Percentiles rank a stretch among this genome's conserved stretches.
phyloP scores from a whole-genome alignment of 2,888 invertebrate genomes.

The Coleophora flavipennella region DNA sequence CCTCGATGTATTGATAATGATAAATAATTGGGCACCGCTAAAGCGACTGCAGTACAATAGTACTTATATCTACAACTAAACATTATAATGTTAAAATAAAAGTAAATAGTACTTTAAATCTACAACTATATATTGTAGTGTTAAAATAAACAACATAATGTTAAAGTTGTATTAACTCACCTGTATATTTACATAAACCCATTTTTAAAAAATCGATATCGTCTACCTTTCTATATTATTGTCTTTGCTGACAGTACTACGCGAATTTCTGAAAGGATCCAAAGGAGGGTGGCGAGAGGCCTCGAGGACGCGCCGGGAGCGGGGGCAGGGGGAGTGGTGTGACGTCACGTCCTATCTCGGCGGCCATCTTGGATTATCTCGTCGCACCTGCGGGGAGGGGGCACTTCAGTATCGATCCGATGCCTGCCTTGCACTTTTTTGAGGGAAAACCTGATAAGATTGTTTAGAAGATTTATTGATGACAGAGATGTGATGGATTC shows the following conservation, averaged over 20 bases:
- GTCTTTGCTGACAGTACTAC: conserved; percentile 37
- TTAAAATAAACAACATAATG: too few species aligned
- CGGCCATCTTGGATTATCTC: conserved; percentile 74
- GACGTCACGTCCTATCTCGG: conserved; percentile 74
- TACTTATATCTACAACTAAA: too few species aligned
- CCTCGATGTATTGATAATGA: too few species aligned
- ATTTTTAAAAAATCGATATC: too few species aligned
- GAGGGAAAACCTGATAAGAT: conserved; percentile 45
- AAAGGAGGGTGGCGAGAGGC: conserved; percentile 69
- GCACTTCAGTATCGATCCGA: conserved; percentile 58
- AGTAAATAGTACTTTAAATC: too few species aligned
- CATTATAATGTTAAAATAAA: too few species aligned
- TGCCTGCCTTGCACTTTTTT: conserved; percentile 59
- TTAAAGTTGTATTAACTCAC: too few species aligned
- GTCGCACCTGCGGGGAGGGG: conserved; percentile 69
- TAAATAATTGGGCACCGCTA: too few species aligned
- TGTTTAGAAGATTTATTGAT: conserved; percentile 8
- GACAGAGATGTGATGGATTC: too few species aligned
- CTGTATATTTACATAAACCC: too few species aligned
- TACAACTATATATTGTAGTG: too few species aligned
- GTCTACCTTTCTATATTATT: neutral
- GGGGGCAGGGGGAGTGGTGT: conserved; percentile 45
- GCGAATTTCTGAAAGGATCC: conserved; percentile 68
- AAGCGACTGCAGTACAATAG: too few species aligned
- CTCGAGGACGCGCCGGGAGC: conserved; percentile 57